Base-by-base conservation (phyloP, 1,140 invertebrate genomes). In the Lasioglossum baleicum region DNA sequence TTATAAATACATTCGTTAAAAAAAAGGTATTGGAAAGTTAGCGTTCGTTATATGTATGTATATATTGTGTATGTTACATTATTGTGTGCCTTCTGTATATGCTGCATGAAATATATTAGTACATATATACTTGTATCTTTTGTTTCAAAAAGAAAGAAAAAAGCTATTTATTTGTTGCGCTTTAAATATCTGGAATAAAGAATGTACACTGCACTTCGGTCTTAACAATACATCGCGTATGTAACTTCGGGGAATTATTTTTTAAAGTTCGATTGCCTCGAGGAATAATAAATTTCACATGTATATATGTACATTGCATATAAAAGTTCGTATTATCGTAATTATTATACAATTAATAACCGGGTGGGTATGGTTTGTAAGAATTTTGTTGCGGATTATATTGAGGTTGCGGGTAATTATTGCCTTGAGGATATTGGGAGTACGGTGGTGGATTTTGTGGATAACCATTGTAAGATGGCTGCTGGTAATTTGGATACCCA, bases 401-500 rank as follows among this genome's bases (percentile, higher is more conserved):
- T 73, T 71, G 74, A 68, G 80, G 68, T 10, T 87, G 86, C 44
- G 82, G 26, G 74, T 88, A 87, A 8, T 31, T 65, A 60, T 60
- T 70, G 51, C 53, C 58, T 86, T 86, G 86, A 35, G 87, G 76
- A 67, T 91, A 88, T 44, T 81, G 20, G 35, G 90, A 86, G 67
- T 92, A 92, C 56, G 90, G 88, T 73, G 91, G 91, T 82, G 90
- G 91, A 72, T 88, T 88, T 83, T 87, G 87, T 31, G 85, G 79
- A 83, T 91, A 89, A 86, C 83, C 83, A 84, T 88, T 88, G 72
- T 91, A 88, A 86, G 81, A 77, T 67, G 89, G 85, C 83, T 90
- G 91, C 40, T 89, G 90, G 82, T 92, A 91, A 82, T 85, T 88
- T 42, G 89, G 87, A 88, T 93, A 92, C 92, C 86, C 91, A 93